Evolutionary conservation across 2,113 vertebrate genomes (phyloP).

Genomic region (Lamprologus sp.): DNA sequence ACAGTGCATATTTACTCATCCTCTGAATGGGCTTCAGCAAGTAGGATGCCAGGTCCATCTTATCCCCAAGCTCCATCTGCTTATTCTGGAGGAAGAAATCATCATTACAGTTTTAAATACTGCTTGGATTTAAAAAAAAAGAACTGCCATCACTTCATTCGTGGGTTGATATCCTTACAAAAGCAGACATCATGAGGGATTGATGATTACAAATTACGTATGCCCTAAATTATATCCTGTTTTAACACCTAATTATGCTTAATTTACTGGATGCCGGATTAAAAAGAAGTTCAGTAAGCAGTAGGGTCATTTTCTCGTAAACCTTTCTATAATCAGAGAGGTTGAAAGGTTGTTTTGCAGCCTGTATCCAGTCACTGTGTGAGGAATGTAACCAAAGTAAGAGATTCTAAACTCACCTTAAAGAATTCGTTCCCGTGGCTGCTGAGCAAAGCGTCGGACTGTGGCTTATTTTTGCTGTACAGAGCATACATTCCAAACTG

Average conservation of each 20-base stretch:
- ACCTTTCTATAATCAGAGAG: neutral
- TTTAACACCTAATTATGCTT: neutral
- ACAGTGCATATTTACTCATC: slow-evolving; percentile 92
- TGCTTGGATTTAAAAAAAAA: neutral
- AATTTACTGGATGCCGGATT: neutral
- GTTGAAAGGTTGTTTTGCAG: neutral
- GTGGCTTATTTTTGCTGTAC: slow-evolving; percentile 87
- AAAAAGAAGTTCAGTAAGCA: neutral
- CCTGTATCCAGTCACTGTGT: neutral
- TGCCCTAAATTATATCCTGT: neutral
- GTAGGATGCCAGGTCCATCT: slow-evolving; percentile 94
- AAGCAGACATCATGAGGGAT: neutral
- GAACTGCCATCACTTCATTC: neutral
- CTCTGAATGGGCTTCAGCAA: slow-evolving; percentile 93
- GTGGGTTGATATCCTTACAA: neutral
- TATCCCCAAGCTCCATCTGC: slow-evolving; percentile 86
- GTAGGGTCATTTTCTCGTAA: neutral
- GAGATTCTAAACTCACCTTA: slow-evolving; percentile 69
- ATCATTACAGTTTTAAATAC: neutral
- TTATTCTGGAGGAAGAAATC: slow-evolving; percentile 73
- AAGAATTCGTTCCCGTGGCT: slow-evolving; percentile 81
- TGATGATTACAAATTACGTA: neutral
- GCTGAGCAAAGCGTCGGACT: slow-evolving; percentile 74
- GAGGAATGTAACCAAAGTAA: neutral
- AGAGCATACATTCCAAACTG: slow-evolving; percentile 83